These are phyloP conservation scores for Ophioninae sp. DNA, from an alignment of 2,888 invertebrate genomes.

Conservation along the genomic window DNA sequence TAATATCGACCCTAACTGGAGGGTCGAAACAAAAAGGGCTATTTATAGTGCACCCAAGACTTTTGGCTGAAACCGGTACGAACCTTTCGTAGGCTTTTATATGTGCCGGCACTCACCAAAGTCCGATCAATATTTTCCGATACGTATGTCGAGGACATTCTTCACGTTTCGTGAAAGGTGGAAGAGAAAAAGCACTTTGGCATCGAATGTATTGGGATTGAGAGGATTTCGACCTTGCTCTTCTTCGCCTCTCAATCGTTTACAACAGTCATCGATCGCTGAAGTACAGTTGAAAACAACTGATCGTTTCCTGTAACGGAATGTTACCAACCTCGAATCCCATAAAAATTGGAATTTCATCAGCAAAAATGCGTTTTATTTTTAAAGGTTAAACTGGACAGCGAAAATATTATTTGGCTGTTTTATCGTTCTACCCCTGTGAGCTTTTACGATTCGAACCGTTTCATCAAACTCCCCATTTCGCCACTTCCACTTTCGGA, in stretches of 20 bases:
- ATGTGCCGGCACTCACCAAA: constrained; percentile 30
- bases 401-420: too few relatives aligned
- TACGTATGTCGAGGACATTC: constrained; percentile 53
- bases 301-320: not conserved
- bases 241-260: not conserved
- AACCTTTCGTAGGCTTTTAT: constrained; percentile 41
- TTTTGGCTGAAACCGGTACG: constrained; percentile 49
- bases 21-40: not conserved
- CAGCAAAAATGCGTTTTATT: too few relatives aligned
- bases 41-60: constrained; percentile 52
- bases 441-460: too few relatives aligned
- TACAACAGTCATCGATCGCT: not conserved
- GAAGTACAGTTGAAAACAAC: not conserved
- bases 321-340: not conserved
- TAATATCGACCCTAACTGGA: not conserved
- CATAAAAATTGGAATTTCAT: too few relatives aligned
- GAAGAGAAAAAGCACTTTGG: constrained; percentile 37
- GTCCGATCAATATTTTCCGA: constrained; percentile 33
- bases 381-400: too few relatives aligned
- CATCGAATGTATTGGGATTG: constrained; percentile 39
- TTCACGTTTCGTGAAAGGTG: constrained; percentile 11
- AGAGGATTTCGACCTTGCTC: constrained; percentile 42
- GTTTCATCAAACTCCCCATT: too few relatives aligned
- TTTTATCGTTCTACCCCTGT: too few relatives aligned
- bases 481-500: too few relatives aligned